Evolutionary conservation across 2,888 invertebrate species (phyloP).

Genomic region (Seira musarum): DNA sequence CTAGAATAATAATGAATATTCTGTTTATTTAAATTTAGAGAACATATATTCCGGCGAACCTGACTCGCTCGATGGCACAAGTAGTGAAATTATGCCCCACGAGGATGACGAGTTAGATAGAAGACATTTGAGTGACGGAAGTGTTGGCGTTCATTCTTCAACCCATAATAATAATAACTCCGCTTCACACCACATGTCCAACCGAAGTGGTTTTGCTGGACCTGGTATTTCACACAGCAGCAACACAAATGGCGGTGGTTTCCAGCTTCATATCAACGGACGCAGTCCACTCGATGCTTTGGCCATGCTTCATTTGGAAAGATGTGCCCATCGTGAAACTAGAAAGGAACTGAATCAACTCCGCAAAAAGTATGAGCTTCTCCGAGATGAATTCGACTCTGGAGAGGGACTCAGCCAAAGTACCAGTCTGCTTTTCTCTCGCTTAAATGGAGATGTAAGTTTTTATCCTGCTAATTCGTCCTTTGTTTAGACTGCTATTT

Average conservation of each 20-base stretch:
- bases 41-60: constrained; percentile 70
- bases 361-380: constrained; percentile 70
- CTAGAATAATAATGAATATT: too few relatives aligned
- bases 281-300: constrained; percentile 69
- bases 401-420: constrained; percentile 69
- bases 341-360: constrained; percentile 70
- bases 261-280: constrained; percentile 66
- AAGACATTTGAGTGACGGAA: constrained; percentile 42
- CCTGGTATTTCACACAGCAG: constrained; percentile 20
- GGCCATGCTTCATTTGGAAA: constrained; percentile 70
- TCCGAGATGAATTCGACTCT: constrained; percentile 70
- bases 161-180: constrained; percentile 48
- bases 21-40: too few relatives aligned
- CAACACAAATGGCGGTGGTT: constrained; percentile 32
- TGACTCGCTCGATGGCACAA: constrained; percentile 71
- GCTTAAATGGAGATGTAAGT: constrained; percentile 67
- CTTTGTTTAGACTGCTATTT: too few relatives aligned
- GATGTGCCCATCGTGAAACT: constrained; percentile 70
- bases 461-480: too few relatives aligned
- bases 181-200: constrained; percentile 14
- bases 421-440: constrained; percentile 66
- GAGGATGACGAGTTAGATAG: constrained; percentile 55
- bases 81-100: constrained; percentile 70
- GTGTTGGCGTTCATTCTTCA: constrained; percentile 23
- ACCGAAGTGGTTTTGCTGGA: constrained; percentile 16